phyloP scores from a whole-genome alignment of 2,888 invertebrate genomes.

The Alentia gelatinosa region DNA sequence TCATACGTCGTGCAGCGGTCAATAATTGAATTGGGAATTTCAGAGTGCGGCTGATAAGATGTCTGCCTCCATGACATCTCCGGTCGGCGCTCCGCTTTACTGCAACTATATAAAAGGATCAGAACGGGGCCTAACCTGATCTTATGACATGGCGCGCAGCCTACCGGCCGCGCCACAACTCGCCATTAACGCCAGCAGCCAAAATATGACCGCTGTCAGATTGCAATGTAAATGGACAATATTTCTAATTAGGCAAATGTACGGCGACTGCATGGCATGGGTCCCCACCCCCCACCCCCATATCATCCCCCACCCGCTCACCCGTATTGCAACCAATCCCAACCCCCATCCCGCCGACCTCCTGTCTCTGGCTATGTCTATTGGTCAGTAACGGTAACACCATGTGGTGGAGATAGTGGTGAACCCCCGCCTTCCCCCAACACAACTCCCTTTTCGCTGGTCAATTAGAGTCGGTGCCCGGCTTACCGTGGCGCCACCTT shows the following conservation, averaged over 20 bases:
- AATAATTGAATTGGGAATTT: constrained; percentile 54
- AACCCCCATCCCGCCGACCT: neutral
- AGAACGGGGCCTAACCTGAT: constrained; percentile 31
- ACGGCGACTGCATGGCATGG: neutral
- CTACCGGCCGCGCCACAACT: constrained; percentile 17
- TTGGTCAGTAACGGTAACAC: no score
- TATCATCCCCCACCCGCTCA: neutral
- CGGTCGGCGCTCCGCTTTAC: constrained; percentile 34
- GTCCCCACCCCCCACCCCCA: neutral
- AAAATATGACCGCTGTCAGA: constrained; percentile 51
- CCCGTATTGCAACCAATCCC: neutral
- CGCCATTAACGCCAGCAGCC: constrained; percentile 20
- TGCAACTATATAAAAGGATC: constrained; percentile 48
- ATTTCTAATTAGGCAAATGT: constrained; percentile 52
- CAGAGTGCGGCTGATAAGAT: constrained; percentile 48
- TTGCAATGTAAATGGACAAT: constrained; percentile 41
- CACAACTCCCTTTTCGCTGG: no score
- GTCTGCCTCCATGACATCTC: constrained; percentile 28
- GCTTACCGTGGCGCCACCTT: constrained; percentile 19
- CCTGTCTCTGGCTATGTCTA: no score
- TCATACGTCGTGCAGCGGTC: constrained; percentile 50
- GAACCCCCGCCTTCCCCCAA: no score
- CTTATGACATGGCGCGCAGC: constrained; percentile 24
- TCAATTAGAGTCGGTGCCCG: no score
- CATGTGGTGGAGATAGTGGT: no score